phyloP scores from a whole-genome alignment of 1,140 invertebrate species.

The Brachystomella parvula region DNA sequence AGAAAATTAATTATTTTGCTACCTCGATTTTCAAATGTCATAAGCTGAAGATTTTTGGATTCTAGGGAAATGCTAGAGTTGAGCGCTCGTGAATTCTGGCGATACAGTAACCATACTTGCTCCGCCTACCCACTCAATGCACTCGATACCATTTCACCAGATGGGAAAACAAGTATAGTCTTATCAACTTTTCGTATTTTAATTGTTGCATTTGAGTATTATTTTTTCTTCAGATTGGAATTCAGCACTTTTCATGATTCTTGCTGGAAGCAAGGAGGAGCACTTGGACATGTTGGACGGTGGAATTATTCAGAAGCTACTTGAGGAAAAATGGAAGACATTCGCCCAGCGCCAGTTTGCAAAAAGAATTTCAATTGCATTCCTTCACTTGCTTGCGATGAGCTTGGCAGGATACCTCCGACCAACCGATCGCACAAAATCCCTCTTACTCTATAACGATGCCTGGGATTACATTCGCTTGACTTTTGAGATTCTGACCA shows the following conservation, averaged over 20 bases:
- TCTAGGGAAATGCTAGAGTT: conserved; percentile 90
- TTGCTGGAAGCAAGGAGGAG: conserved; percentile 93
- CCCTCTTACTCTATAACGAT: conserved; percentile 44
- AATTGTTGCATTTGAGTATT: background rate
- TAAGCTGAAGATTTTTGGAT: background rate
- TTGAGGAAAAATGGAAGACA: conserved; percentile 99
- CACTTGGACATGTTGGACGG: conserved; percentile 98
- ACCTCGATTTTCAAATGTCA: too few species aligned
- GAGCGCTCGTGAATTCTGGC: conserved; percentile 91
- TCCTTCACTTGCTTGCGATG: conserved; percentile 73
- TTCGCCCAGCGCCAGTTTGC: conserved; percentile 92
- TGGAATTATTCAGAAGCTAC: conserved; percentile 89
- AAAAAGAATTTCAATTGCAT: conserved; percentile 71
- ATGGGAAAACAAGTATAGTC: conserved; percentile 79
- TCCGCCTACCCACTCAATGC: conserved; percentile 93
- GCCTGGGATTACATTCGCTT: conserved; percentile 56
- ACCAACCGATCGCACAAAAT: conserved; percentile 51
- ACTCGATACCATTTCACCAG: conserved; percentile 85
- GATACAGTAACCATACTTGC: conserved; percentile 98
- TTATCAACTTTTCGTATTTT: background rate
- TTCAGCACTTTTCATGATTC: conserved; percentile 93
- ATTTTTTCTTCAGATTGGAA: conserved; percentile 75
- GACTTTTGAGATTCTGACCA: conserved; percentile 71
- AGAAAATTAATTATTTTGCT: background rate
- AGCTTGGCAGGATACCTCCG: conserved; percentile 83